Percentiles rank a stretch among this genome's conserved stretches.
Conservation (phyloP, 2,888 invertebrate genomes). For the Tryphoninae sp. region DNA sequence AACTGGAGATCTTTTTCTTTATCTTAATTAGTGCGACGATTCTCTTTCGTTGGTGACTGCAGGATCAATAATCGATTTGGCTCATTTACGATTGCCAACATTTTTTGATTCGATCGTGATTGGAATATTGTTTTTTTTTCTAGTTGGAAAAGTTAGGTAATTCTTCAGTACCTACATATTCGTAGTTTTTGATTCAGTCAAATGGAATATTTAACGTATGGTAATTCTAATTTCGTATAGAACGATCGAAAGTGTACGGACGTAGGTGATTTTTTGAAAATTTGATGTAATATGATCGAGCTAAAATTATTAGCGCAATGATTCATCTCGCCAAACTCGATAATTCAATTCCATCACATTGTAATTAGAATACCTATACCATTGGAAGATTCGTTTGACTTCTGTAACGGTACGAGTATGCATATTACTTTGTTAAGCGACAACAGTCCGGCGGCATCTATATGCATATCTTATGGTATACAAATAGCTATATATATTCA, state of each 20-base stretch:
- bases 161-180: too few species aligned
- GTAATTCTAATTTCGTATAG: too few species aligned
- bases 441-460: neutral
- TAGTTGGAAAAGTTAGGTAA: too few species aligned
- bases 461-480: neutral
- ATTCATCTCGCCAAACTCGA: neutral
- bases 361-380: neutral
- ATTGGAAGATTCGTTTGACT: neutral
- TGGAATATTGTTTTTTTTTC: too few species aligned
- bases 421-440: neutral
- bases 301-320: neutral
- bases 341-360: neutral
- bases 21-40: neutral
- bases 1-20: neutral
- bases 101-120: neutral
- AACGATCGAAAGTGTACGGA: too few species aligned
- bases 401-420: neutral
- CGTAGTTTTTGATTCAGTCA: too few species aligned
- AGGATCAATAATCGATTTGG: neutral
- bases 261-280: too few species aligned
- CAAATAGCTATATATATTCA: neutral
- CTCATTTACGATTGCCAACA: neutral
- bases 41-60: too few species aligned
- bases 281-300: too few species aligned
- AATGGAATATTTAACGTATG: too few species aligned